These are phyloP conservation scores for Lycocerus yunnanus DNA, from an alignment of 2,888 invertebrate species.

Conservation along the genomic window DNA sequence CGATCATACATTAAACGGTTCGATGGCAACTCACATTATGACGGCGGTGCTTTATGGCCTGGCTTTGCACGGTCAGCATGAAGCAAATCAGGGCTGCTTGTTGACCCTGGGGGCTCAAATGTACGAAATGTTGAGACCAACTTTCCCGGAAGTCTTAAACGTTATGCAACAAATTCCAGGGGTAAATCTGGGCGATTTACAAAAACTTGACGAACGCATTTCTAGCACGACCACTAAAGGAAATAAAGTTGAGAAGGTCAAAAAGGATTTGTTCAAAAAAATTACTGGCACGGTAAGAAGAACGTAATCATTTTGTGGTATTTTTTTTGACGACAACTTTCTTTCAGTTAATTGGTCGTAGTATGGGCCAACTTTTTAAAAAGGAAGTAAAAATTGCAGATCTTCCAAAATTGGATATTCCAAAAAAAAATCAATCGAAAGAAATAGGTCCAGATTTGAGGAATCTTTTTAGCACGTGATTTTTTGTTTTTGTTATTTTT, in stretches of 20 bases:
- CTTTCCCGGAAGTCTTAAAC: constrained; percentile 71
- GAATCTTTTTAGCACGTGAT: constrained; percentile 48
- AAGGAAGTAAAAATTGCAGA: constrained; percentile 86
- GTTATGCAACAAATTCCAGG: constrained; percentile 82
- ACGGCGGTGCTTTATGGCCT: constrained; percentile 73
- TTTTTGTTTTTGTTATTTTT: constrained; percentile 7
- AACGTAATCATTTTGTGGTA: background rate
- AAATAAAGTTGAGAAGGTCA: constrained; percentile 84
- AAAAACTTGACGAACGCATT: constrained; percentile 86
- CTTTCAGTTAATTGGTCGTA: constrained; percentile 77
- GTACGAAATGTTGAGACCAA: constrained; percentile 81
- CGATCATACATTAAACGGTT: constrained; percentile 66
- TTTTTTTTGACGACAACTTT: constrained; percentile 23
- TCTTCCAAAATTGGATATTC: constrained; percentile 71
- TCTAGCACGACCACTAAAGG: constrained; percentile 68
- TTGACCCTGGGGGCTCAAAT: constrained; percentile 82
- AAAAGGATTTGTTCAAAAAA: constrained; percentile 89
- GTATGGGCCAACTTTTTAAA: constrained; percentile 85
- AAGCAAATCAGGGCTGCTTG: constrained; percentile 81
- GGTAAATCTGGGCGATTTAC: constrained; percentile 77
- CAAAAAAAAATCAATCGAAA: constrained; percentile 49
- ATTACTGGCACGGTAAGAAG: constrained; percentile 74
- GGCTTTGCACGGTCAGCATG: constrained; percentile 88
- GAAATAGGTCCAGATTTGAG: constrained; percentile 50
- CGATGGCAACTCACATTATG: constrained; percentile 75